phyloP scores from a whole-genome alignment of 1,140 invertebrate species.

The Penaeus indicus region DNA sequence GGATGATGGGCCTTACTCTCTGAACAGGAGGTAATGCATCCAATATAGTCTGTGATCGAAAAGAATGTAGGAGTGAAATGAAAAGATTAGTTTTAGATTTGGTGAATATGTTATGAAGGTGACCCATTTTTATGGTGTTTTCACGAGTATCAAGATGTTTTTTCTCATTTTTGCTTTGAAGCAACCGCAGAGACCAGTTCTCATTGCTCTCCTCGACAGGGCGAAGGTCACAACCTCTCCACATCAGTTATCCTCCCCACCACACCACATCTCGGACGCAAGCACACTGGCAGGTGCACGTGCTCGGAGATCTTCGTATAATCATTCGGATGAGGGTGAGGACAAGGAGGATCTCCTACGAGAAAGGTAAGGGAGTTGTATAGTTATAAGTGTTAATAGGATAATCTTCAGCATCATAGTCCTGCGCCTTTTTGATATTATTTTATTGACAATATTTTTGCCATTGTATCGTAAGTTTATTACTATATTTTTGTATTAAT shows the following conservation, averaged over 20 bases:
- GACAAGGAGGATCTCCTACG: constrained; percentile 39
- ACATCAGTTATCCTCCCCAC: constrained; percentile 61
- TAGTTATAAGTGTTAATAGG: not conserved
- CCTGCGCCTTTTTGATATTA: not conserved
- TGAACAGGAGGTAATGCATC: constrained; percentile 57
- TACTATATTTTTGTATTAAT: no score
- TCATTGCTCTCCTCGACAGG: constrained; percentile 61
- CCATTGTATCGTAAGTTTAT: not conserved
- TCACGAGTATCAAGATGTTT: not conserved
- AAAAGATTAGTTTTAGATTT: no score
- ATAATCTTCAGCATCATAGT: no score
- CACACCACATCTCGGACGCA: constrained; percentile 54
- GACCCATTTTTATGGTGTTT: not conserved
- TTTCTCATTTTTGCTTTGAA: not conserved
- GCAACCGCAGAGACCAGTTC: constrained; percentile 37
- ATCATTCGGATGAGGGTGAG: constrained; percentile 62
- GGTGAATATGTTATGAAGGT: no score
- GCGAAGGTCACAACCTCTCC: constrained; percentile 63
- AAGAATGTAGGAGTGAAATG: no score
- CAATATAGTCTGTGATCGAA: no score
- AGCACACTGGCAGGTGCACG: constrained; percentile 16
- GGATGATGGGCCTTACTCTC: constrained; percentile 64
- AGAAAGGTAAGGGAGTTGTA: constrained; percentile 57
- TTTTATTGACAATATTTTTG: not conserved
- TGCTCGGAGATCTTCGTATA: constrained; percentile 50